Evolutionary conservation across 2,888 invertebrate species (phyloP).

Genomic region (Scaptomyza flava): DNA sequence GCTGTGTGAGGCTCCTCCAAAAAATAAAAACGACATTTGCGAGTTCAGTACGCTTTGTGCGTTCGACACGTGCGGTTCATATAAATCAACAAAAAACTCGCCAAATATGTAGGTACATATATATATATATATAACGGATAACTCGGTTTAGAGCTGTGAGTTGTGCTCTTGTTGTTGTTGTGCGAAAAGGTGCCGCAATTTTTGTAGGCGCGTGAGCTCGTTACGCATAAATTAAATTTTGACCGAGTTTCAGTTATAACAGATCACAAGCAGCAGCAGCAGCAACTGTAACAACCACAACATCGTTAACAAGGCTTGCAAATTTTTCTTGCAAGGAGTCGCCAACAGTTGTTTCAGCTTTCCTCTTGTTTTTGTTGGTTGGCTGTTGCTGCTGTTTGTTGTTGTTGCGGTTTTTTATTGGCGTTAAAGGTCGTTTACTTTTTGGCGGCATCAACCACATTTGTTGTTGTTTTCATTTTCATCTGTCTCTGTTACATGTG

Average conservation of each 20-base stretch:
- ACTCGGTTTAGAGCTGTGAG: conserved; percentile 36
- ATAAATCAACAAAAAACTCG: conserved; percentile 50
- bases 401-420: conserved; percentile 73
- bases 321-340: conserved; percentile 78
- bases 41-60: conserved; percentile 82
- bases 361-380: conserved; percentile 52
- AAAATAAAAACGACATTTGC: conserved; percentile 47
- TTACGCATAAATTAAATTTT: conserved; percentile 77
- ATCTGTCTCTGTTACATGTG: conserved; percentile 56
- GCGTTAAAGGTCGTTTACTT: conserved; percentile 84
- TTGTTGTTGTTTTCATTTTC: conserved; percentile 78
- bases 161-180: conserved; percentile 13
- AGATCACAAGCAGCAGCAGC: conserved; percentile 49
- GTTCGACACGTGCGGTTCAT: conserved; percentile 81
- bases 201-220: conserved; percentile 79
- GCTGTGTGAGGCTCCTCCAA: conserved; percentile 62
- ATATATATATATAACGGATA: conserved; percentile 44
- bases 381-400: conserved; percentile 25
- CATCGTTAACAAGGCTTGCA: conserved; percentile 33
- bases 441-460: conserved; percentile 81
- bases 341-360: conserved; percentile 60
- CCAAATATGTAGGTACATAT: background rate
- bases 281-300: conserved; percentile 12
- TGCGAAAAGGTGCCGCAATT: conserved; percentile 64
- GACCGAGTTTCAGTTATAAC: conserved; percentile 71